Base-by-base conservation (phyloP, 2,888 invertebrate genomes). In the Drosophila flavopinicola region DNA sequence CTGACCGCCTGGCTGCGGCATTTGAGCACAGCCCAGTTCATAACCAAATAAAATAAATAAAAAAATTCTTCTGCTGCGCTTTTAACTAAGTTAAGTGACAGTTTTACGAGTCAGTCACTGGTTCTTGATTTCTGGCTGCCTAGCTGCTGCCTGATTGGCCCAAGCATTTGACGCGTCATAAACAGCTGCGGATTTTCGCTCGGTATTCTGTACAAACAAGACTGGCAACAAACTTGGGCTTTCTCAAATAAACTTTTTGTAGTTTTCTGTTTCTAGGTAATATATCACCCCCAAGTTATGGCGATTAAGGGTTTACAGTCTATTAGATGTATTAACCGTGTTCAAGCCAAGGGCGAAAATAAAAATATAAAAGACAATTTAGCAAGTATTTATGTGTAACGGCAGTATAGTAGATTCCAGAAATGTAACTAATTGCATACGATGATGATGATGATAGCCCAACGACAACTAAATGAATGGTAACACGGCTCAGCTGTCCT, bases 41-140 rank as follows among this genome's bases (percentile, higher is more conserved):
- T 79, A 87, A 73, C 69, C 72, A 83, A 75, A 68, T 75, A 65
- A 70, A 76, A 73, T 75, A 67, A 63, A 52, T n/a, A n/a, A 51
- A 56, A 58, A 72, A 59, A 54, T 51, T 61, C 57, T 68, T 66
- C 42, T 64, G 66, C 53, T 74, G 64, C 53, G 41, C 54, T 59
- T 64, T 53, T 58, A 59, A 59, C 66, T 54, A 66, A 59, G 44
- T 78, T 59, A 64, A 65, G 65, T 78, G 68, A 85, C 83, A 82
- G 64, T 75, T 72, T 72, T 64, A 67, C 48, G 58, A 77, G 67
- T 48, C 65, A 61, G 56, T 52, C 67, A 49, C 6, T 15, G 13
- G n/a, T 33, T 25, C 10, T 11, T 10, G 9, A n/a, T 23, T 41
- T 52, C 13, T 38, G 24, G 25, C 35, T 24, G 23, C 42, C 20